Percentiles rank a stretch among this genome's conserved stretches.
Evolutionary conservation across 2,888 invertebrate species (phyloP).

Genomic region (Lasius platythorax): DNA sequence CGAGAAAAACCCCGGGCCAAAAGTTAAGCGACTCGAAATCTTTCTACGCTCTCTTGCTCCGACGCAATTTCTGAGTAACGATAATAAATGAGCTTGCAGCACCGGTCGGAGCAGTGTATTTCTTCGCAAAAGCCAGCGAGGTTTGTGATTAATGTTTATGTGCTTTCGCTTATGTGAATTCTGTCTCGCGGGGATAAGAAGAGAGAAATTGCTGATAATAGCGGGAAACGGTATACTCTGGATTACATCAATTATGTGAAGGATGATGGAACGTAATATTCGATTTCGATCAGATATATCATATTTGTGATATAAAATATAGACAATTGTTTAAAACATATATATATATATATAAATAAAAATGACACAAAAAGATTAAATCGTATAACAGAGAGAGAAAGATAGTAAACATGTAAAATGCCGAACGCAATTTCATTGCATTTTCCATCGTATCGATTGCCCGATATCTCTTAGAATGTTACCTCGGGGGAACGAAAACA

Average conservation of each 20-base stretch:
- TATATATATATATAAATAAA: no score
- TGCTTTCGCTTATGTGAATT: constrained; percentile 19
- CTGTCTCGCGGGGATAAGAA: constrained; percentile 6
- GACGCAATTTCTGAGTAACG: constrained; percentile 47
- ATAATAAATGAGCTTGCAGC: constrained; percentile 47
- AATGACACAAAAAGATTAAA: no score
- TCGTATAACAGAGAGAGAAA: not conserved
- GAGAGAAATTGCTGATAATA: constrained; percentile 8
- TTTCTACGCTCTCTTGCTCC: constrained; percentile 17
- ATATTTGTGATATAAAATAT: not conserved
- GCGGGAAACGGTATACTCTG: not conserved
- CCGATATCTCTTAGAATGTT: not conserved
- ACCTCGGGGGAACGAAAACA: constrained; percentile 33
- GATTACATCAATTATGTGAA: not conserved
- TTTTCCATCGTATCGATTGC: not conserved
- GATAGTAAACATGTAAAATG: not conserved
- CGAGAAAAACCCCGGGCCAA: not conserved
- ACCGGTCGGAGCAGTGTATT: constrained; percentile 24
- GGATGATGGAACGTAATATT: not conserved
- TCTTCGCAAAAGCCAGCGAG: constrained; percentile 32
- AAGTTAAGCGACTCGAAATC: constrained; percentile 33
- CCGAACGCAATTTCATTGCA: not conserved
- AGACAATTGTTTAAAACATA: not conserved
- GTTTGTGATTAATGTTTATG: constrained; percentile 42
- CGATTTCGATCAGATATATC: not conserved